A percentile compares a stretch with the other conserved stretches of the same genome.
Evolutionary conservation across 2,113 vertebrate genomes (phyloP).

Genomic region (Elgaria multicarinata): DNA sequence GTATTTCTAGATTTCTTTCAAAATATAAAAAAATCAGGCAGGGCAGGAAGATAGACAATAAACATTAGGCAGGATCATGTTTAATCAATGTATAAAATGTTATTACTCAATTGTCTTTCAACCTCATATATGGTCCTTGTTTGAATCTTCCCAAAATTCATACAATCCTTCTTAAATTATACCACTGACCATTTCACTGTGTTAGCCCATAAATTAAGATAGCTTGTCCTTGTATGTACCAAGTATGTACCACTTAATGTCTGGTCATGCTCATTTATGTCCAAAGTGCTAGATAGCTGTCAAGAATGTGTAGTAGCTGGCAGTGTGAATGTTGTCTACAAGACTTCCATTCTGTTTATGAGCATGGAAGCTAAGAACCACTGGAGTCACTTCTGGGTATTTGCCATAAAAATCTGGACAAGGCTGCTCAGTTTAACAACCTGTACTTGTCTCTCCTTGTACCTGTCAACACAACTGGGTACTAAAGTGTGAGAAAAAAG

Average conservation of each 20-base stretch:
- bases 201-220: conserved; percentile 19
- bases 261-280: conserved; percentile 23
- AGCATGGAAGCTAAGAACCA: conserved; percentile 4
- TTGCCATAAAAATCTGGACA: background rate
- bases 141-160: background rate
- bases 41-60: background rate
- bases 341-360: background rate
- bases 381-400: background rate
- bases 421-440: background rate
- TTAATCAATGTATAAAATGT: background rate
- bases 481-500: background rate
- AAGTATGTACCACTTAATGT: conserved; percentile 10
- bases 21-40: no score
- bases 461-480: background rate
- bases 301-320: conserved; percentile 38
- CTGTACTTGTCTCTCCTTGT: background rate
- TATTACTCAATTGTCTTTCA: background rate
- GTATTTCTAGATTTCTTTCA: background rate
- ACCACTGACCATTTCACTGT: background rate
- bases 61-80: background rate
- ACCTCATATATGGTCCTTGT: background rate
- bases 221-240: conserved; percentile 9
- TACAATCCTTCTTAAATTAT: background rate
- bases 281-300: conserved; percentile 20
- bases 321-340: background rate